phyloP scores from a whole-genome alignment of 2,888 invertebrate species.

The Drosophila subquinaria region DNA sequence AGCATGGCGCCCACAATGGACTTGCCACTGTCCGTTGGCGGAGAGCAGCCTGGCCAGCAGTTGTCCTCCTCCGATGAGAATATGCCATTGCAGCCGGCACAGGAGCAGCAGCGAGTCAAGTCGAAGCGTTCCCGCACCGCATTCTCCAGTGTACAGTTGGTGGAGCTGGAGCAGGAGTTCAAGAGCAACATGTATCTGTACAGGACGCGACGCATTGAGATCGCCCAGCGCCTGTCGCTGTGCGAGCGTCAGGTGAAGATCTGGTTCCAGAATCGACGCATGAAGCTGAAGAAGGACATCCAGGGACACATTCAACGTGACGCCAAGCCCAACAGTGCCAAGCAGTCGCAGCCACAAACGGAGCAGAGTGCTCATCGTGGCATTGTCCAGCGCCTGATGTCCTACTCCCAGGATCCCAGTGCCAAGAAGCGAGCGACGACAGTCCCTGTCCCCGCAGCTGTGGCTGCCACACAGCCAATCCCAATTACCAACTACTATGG shows the following conservation, averaged over 20 bases:
- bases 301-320: slow-evolving; percentile 67
- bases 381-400: slow-evolving; percentile 79
- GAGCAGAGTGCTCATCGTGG: slow-evolving; percentile 76
- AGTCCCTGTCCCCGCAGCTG: not conserved
- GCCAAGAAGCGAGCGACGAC: slow-evolving; percentile 47
- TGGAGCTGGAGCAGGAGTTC: slow-evolving; percentile 98
- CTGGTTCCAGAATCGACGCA: slow-evolving; percentile 93
- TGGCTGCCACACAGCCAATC: slow-evolving; percentile 1
- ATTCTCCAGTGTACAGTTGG: slow-evolving; percentile 97
- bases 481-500: slow-evolving; percentile 26
- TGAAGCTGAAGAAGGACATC: slow-evolving; percentile 89
- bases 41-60: slow-evolving; percentile 46
- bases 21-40: slow-evolving; percentile 23
- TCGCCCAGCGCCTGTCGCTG: slow-evolving; percentile 96
- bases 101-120: slow-evolving; percentile 66
- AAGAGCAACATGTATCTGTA: slow-evolving; percentile 98
- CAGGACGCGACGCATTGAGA: slow-evolving; percentile 96
- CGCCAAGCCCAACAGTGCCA: slow-evolving; percentile 53
- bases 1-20: slow-evolving; percentile 9
- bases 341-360: slow-evolving; percentile 57
- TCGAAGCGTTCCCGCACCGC: slow-evolving; percentile 91
- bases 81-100: slow-evolving; percentile 50
- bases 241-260: slow-evolving; percentile 95
- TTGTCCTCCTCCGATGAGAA: slow-evolving; percentile 71
- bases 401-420: slow-evolving; percentile 76